Percentiles rank a stretch among this genome's conserved stretches.
Conservation (phyloP, 2,797 vertebrate genomes). For the Eutrigla gurnardus region DNA sequence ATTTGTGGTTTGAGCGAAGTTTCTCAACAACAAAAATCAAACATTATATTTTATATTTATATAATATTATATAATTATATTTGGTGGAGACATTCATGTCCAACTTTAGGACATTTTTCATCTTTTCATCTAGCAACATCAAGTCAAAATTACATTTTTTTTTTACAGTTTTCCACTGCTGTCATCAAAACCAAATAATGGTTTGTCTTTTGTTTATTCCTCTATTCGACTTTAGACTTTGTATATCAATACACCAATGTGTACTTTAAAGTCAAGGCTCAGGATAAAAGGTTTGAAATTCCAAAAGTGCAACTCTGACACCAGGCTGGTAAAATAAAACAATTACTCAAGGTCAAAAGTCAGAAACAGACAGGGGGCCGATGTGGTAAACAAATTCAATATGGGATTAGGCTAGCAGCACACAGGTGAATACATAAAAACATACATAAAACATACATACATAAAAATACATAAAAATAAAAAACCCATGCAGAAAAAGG, state of each 20-base stretch:
- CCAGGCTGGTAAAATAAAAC: neutral
- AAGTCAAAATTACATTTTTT: neutral
- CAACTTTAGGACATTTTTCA: no score
- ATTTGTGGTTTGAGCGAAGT: neutral
- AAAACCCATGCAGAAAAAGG: no score
- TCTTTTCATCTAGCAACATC: no score
- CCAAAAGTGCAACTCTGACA: neutral
- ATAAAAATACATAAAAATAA: no score
- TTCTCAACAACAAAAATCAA: neutral
- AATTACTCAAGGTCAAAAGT: neutral
- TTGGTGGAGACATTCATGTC: neutral
- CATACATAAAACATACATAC: no score
- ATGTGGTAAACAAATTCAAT: neutral
- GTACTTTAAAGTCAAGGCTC: neutral
- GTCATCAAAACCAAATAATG: no score
- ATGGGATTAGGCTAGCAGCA: neutral
- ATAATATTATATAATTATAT: neutral
- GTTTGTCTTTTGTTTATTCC: no score
- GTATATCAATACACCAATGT: neutral
- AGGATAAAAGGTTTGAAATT: neutral
- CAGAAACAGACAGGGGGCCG: neutral
- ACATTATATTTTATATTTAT: no score
- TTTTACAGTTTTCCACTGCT: no score
- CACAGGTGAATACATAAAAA: no score
- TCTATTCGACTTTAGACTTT: neutral